Conservation (phyloP, 2,113 vertebrate genomes). For the Uria aalge region DNA sequence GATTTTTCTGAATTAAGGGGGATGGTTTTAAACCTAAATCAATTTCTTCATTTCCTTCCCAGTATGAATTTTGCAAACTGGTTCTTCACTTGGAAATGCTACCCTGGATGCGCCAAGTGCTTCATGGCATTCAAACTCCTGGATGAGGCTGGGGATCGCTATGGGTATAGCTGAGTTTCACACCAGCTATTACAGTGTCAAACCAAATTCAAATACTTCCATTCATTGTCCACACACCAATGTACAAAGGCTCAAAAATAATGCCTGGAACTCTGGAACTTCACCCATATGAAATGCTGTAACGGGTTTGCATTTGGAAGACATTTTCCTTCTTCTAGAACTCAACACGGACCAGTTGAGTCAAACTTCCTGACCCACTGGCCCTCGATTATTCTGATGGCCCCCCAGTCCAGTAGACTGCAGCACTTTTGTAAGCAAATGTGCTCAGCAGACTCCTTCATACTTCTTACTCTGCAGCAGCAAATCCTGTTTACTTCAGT, state of each 20-base stretch:
- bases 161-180: neutral
- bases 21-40: neutral
- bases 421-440: neutral
- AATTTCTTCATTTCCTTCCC: neutral
- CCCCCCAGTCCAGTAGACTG: neutral
- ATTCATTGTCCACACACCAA: neutral
- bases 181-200: neutral
- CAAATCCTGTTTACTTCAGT: neutral
- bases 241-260: neutral
- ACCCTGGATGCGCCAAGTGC: neutral
- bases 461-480: neutral
- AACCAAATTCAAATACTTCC: neutral
- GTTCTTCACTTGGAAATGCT: neutral
- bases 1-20: neutral
- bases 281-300: neutral
- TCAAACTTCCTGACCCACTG: neutral
- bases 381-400: neutral
- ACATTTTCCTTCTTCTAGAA: neutral
- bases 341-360: neutral
- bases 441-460: neutral
- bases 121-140: neutral
- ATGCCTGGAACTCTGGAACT: neutral
- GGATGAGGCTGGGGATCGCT: neutral
- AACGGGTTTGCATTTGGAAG: neutral
- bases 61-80: neutral